Evolutionary conservation across 2,888 invertebrate genomes (phyloP).

Genomic region (Thalpophila matura): DNA sequence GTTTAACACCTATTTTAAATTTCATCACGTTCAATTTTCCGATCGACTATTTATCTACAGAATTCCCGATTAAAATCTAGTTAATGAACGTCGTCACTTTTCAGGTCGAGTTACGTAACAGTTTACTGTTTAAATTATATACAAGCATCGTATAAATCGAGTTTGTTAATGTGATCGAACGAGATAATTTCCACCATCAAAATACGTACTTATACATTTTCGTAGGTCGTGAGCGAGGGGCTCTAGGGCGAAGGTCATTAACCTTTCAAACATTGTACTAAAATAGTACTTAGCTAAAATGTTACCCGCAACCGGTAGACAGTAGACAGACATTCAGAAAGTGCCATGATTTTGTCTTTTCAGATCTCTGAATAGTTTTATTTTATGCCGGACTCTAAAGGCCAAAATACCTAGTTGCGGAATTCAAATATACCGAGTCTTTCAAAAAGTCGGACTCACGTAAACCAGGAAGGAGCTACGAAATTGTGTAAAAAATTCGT

Average conservation of each 20-base stretch:
- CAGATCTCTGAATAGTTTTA: not conserved
- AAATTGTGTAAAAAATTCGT: constrained; percentile 19
- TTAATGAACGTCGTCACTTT: constrained; percentile 28
- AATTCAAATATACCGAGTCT: constrained; percentile 1
- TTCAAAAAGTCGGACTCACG: constrained; percentile 35
- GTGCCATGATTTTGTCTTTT: not conserved
- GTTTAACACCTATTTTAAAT: constrained; percentile 29
- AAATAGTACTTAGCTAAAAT: constrained; percentile 1
- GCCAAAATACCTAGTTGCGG: too few species aligned
- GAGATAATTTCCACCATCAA: constrained; percentile 18
- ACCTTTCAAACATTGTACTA: constrained; percentile 36
- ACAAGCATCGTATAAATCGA: constrained; percentile 21
- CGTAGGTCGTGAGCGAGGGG: not conserved
- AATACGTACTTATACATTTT: constrained; percentile 5
- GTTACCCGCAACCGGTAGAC: not conserved
- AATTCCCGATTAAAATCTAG: constrained; percentile 21
- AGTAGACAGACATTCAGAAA: constrained; percentile 7
- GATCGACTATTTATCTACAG: constrained; percentile 22
- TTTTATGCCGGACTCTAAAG: not conserved
- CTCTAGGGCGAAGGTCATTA: constrained; percentile 14
- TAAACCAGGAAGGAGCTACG: not conserved
- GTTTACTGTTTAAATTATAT: constrained; percentile 32
- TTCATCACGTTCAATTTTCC: constrained; percentile 35
- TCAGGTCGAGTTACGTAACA: constrained; percentile 19
- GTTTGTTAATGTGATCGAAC: constrained; percentile 24